Evolutionary conservation across 2,888 invertebrate species (phyloP).

Genomic region (Punctoribates punctum): DNA sequence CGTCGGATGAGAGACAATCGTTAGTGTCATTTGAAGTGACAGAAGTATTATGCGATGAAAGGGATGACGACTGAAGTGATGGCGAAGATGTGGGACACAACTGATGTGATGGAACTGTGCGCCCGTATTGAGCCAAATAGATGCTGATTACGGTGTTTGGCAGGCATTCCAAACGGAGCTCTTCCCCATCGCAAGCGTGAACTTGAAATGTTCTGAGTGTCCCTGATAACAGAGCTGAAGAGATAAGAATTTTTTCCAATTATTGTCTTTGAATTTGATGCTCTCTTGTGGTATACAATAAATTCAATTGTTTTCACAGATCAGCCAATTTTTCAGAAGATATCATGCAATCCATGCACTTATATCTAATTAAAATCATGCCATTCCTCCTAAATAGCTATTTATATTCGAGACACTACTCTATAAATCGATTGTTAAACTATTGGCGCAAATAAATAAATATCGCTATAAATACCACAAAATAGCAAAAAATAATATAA

Average conservation of each 20-base stretch:
- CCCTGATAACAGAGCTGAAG: conserved; percentile 78
- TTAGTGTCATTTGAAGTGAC: background rate
- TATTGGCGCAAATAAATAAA: background rate
- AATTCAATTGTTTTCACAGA: background rate
- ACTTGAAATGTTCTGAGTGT: conserved; percentile 85
- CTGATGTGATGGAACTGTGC: conserved; percentile 57
- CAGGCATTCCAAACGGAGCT: conserved; percentile 81
- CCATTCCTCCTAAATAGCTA: too few relatives aligned
- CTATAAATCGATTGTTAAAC: background rate
- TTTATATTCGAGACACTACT: background rate
- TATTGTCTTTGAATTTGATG: conserved; percentile 7
- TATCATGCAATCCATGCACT: background rate
- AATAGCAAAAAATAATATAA: conserved; percentile 27
- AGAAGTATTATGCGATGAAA: conserved; percentile 10
- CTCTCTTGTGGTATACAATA: conserved; percentile 32
- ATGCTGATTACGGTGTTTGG: conserved; percentile 85
- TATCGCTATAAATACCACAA: conserved; percentile 7
- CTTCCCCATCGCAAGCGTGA: conserved; percentile 86
- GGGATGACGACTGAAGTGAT: conserved; percentile 34
- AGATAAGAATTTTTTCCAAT: conserved; percentile 18
- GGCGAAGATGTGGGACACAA: conserved; percentile 51
- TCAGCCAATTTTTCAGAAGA: background rate
- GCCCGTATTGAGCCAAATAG: conserved; percentile 84
- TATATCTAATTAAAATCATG: too few relatives aligned
- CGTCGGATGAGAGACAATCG: conserved; percentile 25